These are phyloP conservation scores for Rhineura floridana DNA, from an alignment of 2,113 vertebrate species.

Conservation along the genomic window DNA sequence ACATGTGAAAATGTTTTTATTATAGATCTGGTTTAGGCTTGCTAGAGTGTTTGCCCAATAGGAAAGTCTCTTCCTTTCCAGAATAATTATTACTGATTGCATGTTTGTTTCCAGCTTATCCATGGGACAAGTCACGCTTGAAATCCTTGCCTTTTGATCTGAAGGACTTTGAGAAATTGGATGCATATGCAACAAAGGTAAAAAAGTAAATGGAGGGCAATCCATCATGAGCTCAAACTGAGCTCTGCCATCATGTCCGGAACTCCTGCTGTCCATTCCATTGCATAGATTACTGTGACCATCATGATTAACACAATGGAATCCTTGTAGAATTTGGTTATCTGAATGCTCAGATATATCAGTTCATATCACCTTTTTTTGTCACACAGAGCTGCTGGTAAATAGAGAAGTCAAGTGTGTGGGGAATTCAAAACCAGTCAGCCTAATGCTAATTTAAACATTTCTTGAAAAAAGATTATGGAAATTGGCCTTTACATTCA, in stretches of 20 bases:
- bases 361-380: background rate
- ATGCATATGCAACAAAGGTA: conserved; percentile 80
- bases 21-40: background rate
- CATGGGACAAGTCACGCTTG: conserved; percentile 82
- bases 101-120: conserved; percentile 75
- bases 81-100: background rate
- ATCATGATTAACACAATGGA: background rate
- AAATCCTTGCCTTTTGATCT: conserved; percentile 82
- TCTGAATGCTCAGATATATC: background rate
- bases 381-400: background rate
- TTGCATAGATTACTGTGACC: background rate
- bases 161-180: conserved; percentile 79
- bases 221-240: background rate
- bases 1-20: background rate
- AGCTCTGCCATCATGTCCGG: rapidly evolving
- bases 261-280: background rate
- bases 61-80: background rate
- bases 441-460: background rate
- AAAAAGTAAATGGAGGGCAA: conserved; percentile 26
- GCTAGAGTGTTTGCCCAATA: rapidly evolving
- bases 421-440: background rate
- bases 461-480: background rate
- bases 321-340: background rate
- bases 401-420: background rate
- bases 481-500: background rate